These are phyloP conservation scores for Trogon surrucura DNA, from an alignment of 2,113 vertebrate species.

Conservation along the genomic window DNA sequence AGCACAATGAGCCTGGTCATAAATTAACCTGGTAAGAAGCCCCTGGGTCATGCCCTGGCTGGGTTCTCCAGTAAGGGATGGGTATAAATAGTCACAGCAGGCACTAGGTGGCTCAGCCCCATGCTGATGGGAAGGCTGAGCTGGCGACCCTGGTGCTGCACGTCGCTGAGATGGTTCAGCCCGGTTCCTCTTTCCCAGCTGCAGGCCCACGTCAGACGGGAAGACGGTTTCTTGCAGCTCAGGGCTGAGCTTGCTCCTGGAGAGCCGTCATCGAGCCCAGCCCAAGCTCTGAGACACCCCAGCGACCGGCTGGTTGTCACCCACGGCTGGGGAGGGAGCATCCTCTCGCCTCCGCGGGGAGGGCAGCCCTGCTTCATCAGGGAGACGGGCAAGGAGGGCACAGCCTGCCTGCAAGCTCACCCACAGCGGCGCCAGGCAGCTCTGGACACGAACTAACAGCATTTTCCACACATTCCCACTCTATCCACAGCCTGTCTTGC, in stretches of 20 bases:
- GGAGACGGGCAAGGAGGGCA: not conserved
- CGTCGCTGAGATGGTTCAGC: rapidly evolving
- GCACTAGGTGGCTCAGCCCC: not conserved
- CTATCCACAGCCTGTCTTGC: not conserved
- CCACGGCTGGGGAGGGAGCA: not conserved
- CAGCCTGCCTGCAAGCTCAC: not conserved
- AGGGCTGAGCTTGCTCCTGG: not conserved
- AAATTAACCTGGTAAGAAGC: not conserved
- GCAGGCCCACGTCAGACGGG: not conserved
- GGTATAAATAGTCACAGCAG: not conserved
- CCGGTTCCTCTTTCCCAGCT: slow-evolving; percentile 2
- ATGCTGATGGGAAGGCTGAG: not conserved
- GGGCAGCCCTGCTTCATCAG: not conserved
- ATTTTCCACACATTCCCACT: rapidly evolving
- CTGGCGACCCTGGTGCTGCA: not conserved
- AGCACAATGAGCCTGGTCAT: not conserved
- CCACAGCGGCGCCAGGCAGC: not conserved
- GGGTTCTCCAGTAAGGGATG: not conserved
- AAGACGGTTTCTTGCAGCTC: not conserved
- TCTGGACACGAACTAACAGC: not conserved
- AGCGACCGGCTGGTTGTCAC: not conserved
- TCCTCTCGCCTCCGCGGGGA: not conserved
- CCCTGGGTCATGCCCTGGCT: not conserved
- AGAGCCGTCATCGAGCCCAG: not conserved
- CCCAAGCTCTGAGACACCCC: not conserved